These are phyloP conservation scores for Dendronephthya gigantea DNA, from an alignment of 64 coral and sea anemone species.

Conservation along the genomic window DNA sequence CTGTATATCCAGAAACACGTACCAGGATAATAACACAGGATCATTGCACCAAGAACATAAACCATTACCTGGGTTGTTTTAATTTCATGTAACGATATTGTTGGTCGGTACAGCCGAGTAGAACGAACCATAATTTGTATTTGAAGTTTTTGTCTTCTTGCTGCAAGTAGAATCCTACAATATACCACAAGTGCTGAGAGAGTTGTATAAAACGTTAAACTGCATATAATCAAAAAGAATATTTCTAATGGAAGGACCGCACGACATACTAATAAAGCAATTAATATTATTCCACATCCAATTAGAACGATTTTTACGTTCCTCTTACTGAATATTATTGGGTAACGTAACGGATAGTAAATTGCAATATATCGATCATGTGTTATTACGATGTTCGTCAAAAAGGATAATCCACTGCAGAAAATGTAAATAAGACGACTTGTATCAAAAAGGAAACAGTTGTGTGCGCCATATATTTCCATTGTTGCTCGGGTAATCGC, in stretches of 20 bases:
- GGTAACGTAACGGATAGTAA: not conserved
- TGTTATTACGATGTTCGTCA: not conserved
- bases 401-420: not conserved
- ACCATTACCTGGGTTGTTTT: not conserved
- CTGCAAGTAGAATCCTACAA: not conserved
- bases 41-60: not conserved
- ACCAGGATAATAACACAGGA: not conserved
- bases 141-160: not conserved
- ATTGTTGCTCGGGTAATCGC: not conserved
- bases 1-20: not conserved
- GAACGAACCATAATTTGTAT: not conserved
- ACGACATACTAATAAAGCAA: not conserved
- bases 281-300: not conserved
- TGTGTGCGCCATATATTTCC: not conserved
- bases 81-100: not conserved
- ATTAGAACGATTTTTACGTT: not conserved
- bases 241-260: not conserved
- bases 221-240: not conserved
- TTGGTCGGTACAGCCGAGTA: not conserved
- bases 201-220: not conserved
- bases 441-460: not conserved
- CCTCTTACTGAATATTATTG: not conserved
- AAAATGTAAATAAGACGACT: not conserved
- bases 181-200: not conserved
- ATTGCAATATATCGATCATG: constrained; percentile 4